A percentile compares a stretch with the other conserved stretches of the same genome.
These are phyloP conservation scores for Synanceia verrucosa DNA, from an alignment of 2,797 vertebrate species.

Conservation along the genomic window DNA sequence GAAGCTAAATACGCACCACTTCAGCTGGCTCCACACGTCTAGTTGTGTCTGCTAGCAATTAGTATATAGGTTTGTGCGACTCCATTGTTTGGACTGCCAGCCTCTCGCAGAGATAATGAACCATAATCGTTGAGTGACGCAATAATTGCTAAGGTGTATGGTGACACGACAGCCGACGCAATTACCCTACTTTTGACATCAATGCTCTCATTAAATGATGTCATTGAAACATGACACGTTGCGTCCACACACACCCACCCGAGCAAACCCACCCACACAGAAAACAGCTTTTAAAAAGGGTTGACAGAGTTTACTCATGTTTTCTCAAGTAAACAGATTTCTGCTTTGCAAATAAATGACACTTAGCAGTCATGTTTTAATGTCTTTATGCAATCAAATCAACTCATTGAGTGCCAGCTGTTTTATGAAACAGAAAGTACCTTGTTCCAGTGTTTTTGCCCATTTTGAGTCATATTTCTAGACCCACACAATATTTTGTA, in stretches of 20 bases:
- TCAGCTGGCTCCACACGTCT: conserved; percentile 56
- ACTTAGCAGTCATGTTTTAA: background rate
- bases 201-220: conserved; percentile 76
- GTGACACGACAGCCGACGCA: conserved; percentile 72
- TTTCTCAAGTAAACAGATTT: background rate
- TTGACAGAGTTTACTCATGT: background rate
- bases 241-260: conserved; percentile 36
- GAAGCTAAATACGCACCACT: conserved; percentile 65
- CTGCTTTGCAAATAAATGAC: background rate
- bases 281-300: background rate
- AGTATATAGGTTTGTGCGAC: conserved; percentile 69
- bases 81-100: conserved; percentile 74
- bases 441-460: too few relatives aligned
- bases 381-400: background rate
- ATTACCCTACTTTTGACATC: conserved; percentile 79
- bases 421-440: too few relatives aligned
- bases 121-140: conserved; percentile 79
- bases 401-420: too few relatives aligned
- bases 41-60: conserved; percentile 79
- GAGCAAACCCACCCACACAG: background rate
- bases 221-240: conserved; percentile 72
- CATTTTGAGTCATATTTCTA: too few relatives aligned
- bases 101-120: conserved; percentile 77
- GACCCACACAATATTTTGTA: too few relatives aligned
- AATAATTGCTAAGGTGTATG: conserved; percentile 78